phyloP scores from a whole-genome alignment of 2,888 invertebrate genomes.

The Drepanosiphum platanoidis region DNA sequence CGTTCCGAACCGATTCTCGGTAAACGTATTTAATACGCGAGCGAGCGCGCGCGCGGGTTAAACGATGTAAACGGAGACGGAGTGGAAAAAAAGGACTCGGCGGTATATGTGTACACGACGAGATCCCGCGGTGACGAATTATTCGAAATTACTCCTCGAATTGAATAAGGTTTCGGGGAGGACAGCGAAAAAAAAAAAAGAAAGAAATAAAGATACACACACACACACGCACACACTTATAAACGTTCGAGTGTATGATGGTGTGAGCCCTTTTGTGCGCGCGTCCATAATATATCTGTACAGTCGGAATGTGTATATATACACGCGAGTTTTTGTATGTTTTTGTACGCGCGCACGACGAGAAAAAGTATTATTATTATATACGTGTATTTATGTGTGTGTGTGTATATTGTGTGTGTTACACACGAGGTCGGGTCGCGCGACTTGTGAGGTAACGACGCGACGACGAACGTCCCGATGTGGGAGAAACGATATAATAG shows the following conservation, averaged over 20 bases:
- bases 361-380: background rate
- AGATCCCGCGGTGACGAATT: slow-evolving; percentile 50
- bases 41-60: slow-evolving; percentile 1
- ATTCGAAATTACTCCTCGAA: slow-evolving; percentile 52
- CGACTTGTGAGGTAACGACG: slow-evolving; percentile 19
- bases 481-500: background rate
- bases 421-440: slow-evolving; percentile 5
- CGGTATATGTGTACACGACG: background rate
- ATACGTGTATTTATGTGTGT: background rate
- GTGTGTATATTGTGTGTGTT: no score
- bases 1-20: background rate
- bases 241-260: slow-evolving; percentile 7
- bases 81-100: background rate
- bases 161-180: background rate
- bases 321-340: background rate
- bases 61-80: slow-evolving; percentile 7
- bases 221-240: background rate
- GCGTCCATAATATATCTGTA: background rate
- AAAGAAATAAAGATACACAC: background rate
- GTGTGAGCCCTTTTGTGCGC: slow-evolving; percentile 4
- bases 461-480: background rate
- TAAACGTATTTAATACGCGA: background rate
- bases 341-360: background rate
- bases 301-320: slow-evolving; percentile 48
- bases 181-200: background rate